Percentiles rank a stretch among this genome's conserved stretches.
Evolutionary conservation across 2,797 vertebrate genomes (phyloP).

Genomic region (Melanotaenia nigrans): DNA sequence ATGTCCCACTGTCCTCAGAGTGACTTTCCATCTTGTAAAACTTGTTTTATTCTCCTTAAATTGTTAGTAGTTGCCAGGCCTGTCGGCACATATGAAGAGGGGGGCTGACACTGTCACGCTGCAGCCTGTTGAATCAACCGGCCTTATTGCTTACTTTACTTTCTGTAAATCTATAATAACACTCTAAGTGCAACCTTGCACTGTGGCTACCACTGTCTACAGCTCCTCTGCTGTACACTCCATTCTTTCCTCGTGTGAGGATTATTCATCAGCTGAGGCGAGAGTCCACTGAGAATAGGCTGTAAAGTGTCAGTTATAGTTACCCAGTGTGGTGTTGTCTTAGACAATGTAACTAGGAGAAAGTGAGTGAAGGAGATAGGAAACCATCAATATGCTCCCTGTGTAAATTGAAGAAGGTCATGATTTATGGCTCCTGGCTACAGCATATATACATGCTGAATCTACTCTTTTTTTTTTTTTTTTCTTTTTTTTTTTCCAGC

Average conservation of each 20-base stretch:
- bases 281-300: slow-evolving; percentile 66
- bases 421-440: slow-evolving; percentile 79
- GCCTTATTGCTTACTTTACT: slow-evolving; percentile 53
- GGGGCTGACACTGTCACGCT: slow-evolving; percentile 38
- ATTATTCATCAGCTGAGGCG: slow-evolving; percentile 70
- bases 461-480: slow-evolving; percentile 66
- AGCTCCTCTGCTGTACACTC: background rate
- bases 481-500: slow-evolving; percentile 19
- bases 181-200: slow-evolving; percentile 59
- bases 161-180: slow-evolving; percentile 67
- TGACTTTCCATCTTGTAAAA: slow-evolving; percentile 56
- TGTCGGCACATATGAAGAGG: slow-evolving; percentile 25
- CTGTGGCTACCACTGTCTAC: slow-evolving; percentile 16
- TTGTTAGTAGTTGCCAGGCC: slow-evolving; percentile 26
- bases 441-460: slow-evolving; percentile 77
- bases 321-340: slow-evolving; percentile 72
- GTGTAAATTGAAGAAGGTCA: slow-evolving; percentile 82
- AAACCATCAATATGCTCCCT: slow-evolving; percentile 81
- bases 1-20: slow-evolving; percentile 65
- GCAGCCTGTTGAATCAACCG: slow-evolving; percentile 53
- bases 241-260: slow-evolving; percentile 35
- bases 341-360: slow-evolving; percentile 75
- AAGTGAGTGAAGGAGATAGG: slow-evolving; percentile 78
- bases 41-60: slow-evolving; percentile 49
- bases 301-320: slow-evolving; percentile 78